A percentile compares a stretch with the other conserved stretches of the same genome.
phyloP scores from a whole-genome alignment of 2,888 invertebrate species.

The Hofmannophila pseudospretella region DNA sequence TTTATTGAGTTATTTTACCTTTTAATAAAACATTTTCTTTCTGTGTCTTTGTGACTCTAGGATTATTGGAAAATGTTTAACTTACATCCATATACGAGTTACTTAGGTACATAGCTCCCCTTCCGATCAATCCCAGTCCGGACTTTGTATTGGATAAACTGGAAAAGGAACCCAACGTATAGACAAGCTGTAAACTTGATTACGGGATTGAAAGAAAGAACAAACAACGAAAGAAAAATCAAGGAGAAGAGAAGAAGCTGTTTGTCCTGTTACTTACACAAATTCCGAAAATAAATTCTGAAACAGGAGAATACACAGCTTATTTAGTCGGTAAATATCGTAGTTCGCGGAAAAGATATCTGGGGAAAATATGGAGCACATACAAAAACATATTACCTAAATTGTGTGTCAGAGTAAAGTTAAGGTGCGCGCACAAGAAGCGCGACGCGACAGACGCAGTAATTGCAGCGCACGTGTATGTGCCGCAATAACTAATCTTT shows the following conservation, averaged over 20 bases:
- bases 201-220: slow-evolving; percentile 59
- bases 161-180: slow-evolving; percentile 36
- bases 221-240: slow-evolving; percentile 60
- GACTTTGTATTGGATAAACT: slow-evolving; percentile 30
- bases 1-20: background rate
- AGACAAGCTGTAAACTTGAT: slow-evolving; percentile 58
- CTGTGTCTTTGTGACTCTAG: background rate
- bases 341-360: background rate
- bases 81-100: background rate
- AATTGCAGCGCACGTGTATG: slow-evolving; percentile 35
- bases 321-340: background rate
- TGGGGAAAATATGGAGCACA: slow-evolving; percentile 8
- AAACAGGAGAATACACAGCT: slow-evolving; percentile 19
- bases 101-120: background rate
- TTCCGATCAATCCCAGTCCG: background rate
- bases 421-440: slow-evolving; percentile 17
- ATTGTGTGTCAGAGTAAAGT: slow-evolving; percentile 22
- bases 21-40: background rate
- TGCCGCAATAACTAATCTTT: slow-evolving; percentile 52
- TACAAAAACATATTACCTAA: slow-evolving; percentile 23
- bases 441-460: slow-evolving; percentile 27
- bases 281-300: slow-evolving; percentile 43
- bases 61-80: background rate
- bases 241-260: slow-evolving; percentile 45
- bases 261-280: slow-evolving; percentile 49